A percentile compares a stretch with the other conserved stretches of the same genome.
Conservation (phyloP, 1,140 invertebrate genomes). For the Lepidurus packardi region DNA sequence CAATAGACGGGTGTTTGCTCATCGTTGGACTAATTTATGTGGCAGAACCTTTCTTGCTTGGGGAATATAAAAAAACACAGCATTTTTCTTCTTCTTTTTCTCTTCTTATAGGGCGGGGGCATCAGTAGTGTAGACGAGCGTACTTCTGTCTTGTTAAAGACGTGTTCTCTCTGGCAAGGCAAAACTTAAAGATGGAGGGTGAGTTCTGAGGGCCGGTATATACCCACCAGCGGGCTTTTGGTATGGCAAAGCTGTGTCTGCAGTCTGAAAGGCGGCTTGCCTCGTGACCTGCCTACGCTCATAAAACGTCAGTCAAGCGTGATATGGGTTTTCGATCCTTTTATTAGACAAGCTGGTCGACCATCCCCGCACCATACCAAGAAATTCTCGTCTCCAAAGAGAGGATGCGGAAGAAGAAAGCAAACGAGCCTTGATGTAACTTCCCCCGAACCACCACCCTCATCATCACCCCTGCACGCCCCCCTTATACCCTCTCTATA, state of each 20-base stretch:
- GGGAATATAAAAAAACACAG: neutral
- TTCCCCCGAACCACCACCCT: neutral
- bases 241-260: slow-evolving; percentile 8
- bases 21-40: slow-evolving; percentile 22
- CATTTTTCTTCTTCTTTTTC: neutral
- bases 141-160: slow-evolving; percentile 14
- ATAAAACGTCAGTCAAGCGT: slow-evolving; percentile 21
- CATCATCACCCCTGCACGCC: neutral
- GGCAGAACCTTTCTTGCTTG: neutral
- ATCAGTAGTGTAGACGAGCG: neutral
- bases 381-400: neutral
- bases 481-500: neutral
- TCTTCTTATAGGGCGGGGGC: neutral
- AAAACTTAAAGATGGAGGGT: neutral
- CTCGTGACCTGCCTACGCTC: slow-evolving; percentile 20
- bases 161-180: neutral
- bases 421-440: neutral
- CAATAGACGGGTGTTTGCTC: slow-evolving; percentile 17
- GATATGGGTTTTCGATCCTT: slow-evolving; percentile 21
- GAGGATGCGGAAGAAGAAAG: neutral
- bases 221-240: neutral
- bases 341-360: slow-evolving; percentile 13
- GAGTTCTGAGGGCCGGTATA: neutral
- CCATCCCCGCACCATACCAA: neutral
- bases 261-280: neutral